A percentile compares a stretch with the other conserved stretches of the same genome.
phyloP scores from a whole-genome alignment of 2,797 vertebrate species.

The Muscicapa comitata region DNA sequence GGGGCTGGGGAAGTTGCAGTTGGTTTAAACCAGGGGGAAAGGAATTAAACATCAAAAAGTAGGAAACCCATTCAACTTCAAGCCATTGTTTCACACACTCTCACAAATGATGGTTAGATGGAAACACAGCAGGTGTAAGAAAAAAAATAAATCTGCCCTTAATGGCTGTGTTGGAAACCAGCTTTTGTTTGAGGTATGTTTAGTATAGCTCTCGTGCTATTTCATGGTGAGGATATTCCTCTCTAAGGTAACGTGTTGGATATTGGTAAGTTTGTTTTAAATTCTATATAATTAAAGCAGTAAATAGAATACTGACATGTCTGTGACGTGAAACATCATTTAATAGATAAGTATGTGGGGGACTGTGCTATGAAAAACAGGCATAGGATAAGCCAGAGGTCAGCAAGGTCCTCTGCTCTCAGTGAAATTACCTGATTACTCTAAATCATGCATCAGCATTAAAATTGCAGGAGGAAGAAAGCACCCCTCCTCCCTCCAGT shows the following conservation, averaged over 20 bases:
- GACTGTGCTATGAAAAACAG: not conserved
- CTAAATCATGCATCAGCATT: constrained; percentile 42
- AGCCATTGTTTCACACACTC: constrained; percentile 18
- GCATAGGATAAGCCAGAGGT: not conserved
- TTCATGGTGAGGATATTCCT: not conserved
- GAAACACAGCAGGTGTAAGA: constrained; percentile 34
- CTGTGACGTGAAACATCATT: constrained; percentile 4
- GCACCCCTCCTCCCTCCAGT: not conserved
- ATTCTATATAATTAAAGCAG: constrained; percentile 45
- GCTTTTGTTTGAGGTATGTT: constrained; percentile 23
- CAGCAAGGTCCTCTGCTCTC: constrained; percentile 34
- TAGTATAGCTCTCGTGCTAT: not conserved
- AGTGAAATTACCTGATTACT: constrained; percentile 10
- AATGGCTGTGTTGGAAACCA: constrained; percentile 3
- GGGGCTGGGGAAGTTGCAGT: not conserved
- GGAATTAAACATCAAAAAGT: constrained; percentile 1
- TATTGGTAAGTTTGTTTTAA: constrained; percentile 56
- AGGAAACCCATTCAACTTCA: not conserved
- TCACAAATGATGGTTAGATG: not conserved
- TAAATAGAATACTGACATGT: constrained; percentile 48
- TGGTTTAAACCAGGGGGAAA: constrained; percentile 16
- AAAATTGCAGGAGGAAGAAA: constrained; percentile 22
- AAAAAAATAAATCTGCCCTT: constrained; percentile 16
- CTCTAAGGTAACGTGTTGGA: constrained; percentile 24
- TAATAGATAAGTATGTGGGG: constrained; percentile 4